Percentiles rank a stretch among this genome's conserved stretches.
These are phyloP conservation scores for Podarcis raffonei DNA, from an alignment of 2,113 vertebrate genomes.

Conservation along the genomic window DNA sequence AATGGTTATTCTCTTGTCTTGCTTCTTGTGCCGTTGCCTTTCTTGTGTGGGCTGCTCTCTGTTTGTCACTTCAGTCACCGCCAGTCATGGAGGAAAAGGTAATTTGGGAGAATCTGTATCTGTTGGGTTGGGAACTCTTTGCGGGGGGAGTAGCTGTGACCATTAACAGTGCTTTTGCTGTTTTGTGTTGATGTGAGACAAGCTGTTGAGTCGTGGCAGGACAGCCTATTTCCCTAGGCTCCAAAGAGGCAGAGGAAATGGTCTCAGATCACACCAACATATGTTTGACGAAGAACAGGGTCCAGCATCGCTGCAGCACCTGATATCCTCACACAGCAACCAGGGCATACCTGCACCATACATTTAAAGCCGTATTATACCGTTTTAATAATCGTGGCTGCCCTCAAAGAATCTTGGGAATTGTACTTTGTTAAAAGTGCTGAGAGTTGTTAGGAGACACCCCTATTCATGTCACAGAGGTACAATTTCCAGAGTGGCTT, in stretches of 20 bases:
- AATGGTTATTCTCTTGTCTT: conserved; percentile 83
- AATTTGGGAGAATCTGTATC: conserved; percentile 68
- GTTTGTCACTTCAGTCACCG: conserved; percentile 90
- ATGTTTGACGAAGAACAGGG: accelerated
- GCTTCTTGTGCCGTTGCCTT: conserved; percentile 82
- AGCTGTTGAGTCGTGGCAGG: not conserved
- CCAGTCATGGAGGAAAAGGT: conserved; percentile 98
- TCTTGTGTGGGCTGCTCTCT: conserved; percentile 75
- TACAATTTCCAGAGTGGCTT: too few species aligned
- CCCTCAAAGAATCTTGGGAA: too few species aligned
- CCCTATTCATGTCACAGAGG: too few species aligned
- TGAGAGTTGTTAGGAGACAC: too few species aligned
- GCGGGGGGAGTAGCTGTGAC: not conserved
- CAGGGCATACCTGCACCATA: too few species aligned
- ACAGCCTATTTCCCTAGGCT: accelerated
- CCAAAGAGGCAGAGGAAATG: not conserved
- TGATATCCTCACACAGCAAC: not conserved
- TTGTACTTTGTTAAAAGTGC: too few species aligned
- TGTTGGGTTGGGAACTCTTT: not conserved
- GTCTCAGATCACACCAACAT: not conserved
- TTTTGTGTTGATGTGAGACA: not conserved
- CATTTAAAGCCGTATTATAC: too few species aligned
- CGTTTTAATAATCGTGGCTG: too few species aligned
- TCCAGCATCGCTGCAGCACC: accelerated
- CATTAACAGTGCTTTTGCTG: not conserved